Evolutionary conservation across 2,888 invertebrate species (phyloP), one percentile per base, ranked within the genome.

Genomic region (Blastobasis adustella): DNA sequence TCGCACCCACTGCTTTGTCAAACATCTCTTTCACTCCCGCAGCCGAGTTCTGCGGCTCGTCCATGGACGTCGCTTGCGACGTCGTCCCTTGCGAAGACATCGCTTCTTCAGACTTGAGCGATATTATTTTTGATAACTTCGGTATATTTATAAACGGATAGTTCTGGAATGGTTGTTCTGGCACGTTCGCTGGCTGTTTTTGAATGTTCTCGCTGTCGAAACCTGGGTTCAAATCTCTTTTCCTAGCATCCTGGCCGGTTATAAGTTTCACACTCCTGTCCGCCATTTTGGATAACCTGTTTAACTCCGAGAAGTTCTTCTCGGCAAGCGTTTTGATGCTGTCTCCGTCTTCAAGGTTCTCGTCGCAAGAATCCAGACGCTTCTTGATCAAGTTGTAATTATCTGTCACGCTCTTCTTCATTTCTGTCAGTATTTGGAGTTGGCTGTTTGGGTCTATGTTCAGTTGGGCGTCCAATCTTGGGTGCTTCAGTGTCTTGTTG

Each of bases 371-470:
- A 49, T 89, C 88, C 9, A 89, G 55, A 54, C 79, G 73, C 60
- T 71, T 78, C 54, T 88, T 89, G 37, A 89, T 89, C 0, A 85
- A 66, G 53, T 86, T 86, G 58, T 89, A 87, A 57, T 87, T 89
- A 52, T 85, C 80, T 47, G 71, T 82, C 6, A 89, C 89, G 39
- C 65, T 76, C 55, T 82, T 82, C 51, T 86, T 85, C 37, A 88
- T 89, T 68, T 84, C 82, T 0, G 79, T 82, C 46, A 89, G 62
- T n/a, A 85, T 66, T 59, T 78, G 73, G 10, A 89, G 69, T 46
- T 87, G 85, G 39, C 70, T 74, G 51, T 73, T 76, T 1, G 75
- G 69, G 38, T 82, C 76, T 47, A 87, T 69, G 8, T 71, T 68
- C 6, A 66, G 49, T 43, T 64, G 58, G 23, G 54, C 53, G 38